A percentile compares a stretch with the other conserved stretches of the same genome.
phyloP scores from a whole-genome alignment of 2,888 invertebrate species.

The Eupelmus urozonus region DNA sequence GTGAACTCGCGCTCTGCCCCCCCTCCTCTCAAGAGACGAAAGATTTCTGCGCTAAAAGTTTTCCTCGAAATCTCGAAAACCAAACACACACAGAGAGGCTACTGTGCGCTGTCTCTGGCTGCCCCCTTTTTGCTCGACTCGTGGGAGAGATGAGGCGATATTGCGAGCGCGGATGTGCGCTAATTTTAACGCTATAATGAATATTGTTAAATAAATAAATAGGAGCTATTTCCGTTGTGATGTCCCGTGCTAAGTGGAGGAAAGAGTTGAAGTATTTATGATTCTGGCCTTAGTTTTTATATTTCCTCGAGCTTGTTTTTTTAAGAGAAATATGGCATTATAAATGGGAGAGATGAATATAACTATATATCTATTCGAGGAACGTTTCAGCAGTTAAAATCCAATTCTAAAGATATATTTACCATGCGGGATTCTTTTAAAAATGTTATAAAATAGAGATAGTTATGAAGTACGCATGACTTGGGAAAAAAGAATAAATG shows the following conservation, averaged over 20 bases:
- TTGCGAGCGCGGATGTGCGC: constrained; percentile 3
- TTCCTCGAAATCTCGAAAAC: constrained; percentile 56
- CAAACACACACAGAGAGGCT: constrained; percentile 33
- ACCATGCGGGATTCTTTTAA: too few species aligned
- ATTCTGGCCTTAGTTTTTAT: neutral
- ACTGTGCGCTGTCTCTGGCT: neutral
- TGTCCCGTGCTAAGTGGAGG: neutral
- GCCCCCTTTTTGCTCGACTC: neutral
- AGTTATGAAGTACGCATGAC: neutral
- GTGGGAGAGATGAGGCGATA: constrained; percentile 14
- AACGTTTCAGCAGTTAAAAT: neutral
- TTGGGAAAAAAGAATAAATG: neutral
- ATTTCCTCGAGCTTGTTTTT: neutral
- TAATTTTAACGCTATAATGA: constrained; percentile 17
- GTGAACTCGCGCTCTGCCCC: neutral
- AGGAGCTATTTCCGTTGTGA: neutral
- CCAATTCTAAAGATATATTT: too few species aligned
- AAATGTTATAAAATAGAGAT: too few species aligned
- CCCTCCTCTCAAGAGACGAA: constrained; percentile 16
- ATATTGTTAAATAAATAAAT: constrained; percentile 20
- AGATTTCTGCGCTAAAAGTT: constrained; percentile 50
- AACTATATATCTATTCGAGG: too few species aligned
- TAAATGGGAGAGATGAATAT: too few species aligned
- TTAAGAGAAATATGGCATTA: constrained; percentile 3
- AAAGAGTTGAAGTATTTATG: neutral